Conservation (phyloP, 2,888 invertebrate genomes). For the Pheosia tremula region DNA sequence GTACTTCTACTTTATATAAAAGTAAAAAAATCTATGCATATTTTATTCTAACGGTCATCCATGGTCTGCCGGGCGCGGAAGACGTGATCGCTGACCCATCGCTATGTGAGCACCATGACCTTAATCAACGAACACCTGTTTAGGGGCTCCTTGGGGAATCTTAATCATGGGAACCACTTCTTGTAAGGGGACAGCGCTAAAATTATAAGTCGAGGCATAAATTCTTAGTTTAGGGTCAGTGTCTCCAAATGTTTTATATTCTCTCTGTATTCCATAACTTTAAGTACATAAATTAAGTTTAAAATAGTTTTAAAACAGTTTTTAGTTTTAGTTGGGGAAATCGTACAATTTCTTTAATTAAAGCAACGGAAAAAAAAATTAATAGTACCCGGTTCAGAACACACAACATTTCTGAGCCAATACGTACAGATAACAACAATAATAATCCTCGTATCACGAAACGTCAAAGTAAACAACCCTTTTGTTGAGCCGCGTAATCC, state of each 20-base stretch:
- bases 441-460: constrained; percentile 39
- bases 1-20: constrained; percentile 8
- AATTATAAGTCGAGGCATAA: background rate
- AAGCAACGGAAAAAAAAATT: too few species aligned
- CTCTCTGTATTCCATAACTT: too few species aligned
- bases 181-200: constrained; percentile 39
- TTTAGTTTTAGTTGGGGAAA: too few species aligned
- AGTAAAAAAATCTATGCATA: constrained; percentile 40
- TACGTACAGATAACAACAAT: constrained; percentile 12
- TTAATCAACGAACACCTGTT: constrained; percentile 77
- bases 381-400: background rate
- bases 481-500: constrained; percentile 51
- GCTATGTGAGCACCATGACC: constrained; percentile 79
- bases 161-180: constrained; percentile 75
- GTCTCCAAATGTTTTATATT: too few species aligned
- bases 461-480: constrained; percentile 62
- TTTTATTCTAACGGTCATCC: constrained; percentile 67
- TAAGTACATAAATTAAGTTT: too few species aligned
- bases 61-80: constrained; percentile 61
- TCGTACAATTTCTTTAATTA: too few species aligned
- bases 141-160: constrained; percentile 69
- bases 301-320: too few species aligned
- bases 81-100: constrained; percentile 68
- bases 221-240: too few species aligned
- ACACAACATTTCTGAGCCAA: background rate